These are phyloP conservation scores for Trididemnum nubilum DNA, from an alignment of 23 tunicate genomes.

Conservation along the genomic window DNA sequence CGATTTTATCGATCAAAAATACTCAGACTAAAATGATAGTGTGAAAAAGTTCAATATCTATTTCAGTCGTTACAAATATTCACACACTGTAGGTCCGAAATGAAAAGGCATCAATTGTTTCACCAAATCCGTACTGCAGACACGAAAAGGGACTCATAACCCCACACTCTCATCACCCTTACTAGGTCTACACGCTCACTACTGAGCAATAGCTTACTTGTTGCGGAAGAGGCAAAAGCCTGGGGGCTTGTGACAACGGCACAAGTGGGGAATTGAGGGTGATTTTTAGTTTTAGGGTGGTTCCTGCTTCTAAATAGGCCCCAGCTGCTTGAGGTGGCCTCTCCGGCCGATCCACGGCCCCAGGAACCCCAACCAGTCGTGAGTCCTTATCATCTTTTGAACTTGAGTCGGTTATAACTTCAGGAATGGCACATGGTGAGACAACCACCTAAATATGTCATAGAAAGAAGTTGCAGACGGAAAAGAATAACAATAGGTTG, in stretches of 20 bases:
- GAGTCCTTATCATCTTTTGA: slow-evolving; percentile 13
- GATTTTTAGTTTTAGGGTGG: slow-evolving; percentile 57
- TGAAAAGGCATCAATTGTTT: too few species aligned
- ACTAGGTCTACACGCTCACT: too few species aligned
- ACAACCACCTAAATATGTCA: slow-evolving; percentile 49
- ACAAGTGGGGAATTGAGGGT: slow-evolving; percentile 56
- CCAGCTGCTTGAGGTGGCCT: slow-evolving; percentile 73
- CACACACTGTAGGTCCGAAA: too few species aligned
- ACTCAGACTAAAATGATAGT: too few species aligned
- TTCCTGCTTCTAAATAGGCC: slow-evolving; percentile 65
- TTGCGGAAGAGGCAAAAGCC: slow-evolving; percentile 39
- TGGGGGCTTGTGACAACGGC: slow-evolving; percentile 35
- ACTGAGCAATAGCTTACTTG: slow-evolving; percentile 54
- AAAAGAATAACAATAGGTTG: too few species aligned
- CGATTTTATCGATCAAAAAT: too few species aligned
- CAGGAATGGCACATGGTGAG: slow-evolving; percentile 69
- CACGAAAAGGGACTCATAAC: too few species aligned
- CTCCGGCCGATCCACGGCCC: slow-evolving; percentile 76
- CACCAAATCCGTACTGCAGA: too few species aligned
- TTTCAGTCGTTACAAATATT: too few species aligned
- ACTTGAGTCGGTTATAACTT: slow-evolving; percentile 38
- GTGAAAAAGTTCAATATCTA: too few species aligned
- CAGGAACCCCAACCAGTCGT: slow-evolving; percentile 68
- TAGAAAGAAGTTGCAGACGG: too few species aligned
- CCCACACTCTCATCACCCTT: too few species aligned